phyloP scores from a whole-genome alignment of 2,113 vertebrate species.

The Microcebus lehilahytsara region DNA sequence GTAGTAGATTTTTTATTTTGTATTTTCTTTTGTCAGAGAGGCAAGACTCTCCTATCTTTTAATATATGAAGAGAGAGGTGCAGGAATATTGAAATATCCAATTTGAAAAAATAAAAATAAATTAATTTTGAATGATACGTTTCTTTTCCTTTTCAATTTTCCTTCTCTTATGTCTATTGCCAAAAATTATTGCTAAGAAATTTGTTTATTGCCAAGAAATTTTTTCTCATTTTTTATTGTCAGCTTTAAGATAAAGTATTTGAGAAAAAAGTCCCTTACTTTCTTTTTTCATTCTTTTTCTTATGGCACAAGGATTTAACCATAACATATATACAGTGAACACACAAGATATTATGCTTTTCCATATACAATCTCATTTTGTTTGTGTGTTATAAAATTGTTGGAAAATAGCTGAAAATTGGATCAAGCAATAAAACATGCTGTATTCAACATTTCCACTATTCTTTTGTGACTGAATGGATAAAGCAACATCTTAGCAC shows the following conservation, averaged over 20 bases:
- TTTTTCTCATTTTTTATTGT: neutral
- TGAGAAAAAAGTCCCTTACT: neutral
- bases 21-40: neutral
- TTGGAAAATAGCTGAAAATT: neutral
- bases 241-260: neutral
- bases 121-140: neutral
- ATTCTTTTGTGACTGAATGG: neutral
- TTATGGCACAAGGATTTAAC: neutral
- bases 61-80: neutral
- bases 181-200: neutral
- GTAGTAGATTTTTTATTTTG: neutral
- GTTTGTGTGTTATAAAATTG: neutral
- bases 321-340: neutral
- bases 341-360: neutral
- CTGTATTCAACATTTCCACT: neutral
- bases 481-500: neutral
- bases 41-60: neutral
- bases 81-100: neutral
- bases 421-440: neutral
- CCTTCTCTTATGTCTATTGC: neutral
- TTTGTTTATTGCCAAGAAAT: neutral
- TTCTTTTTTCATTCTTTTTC: neutral
- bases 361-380: neutral
- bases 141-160: constrained; percentile 19
- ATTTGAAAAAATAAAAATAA: neutral